Conservation (phyloP, 2,888 invertebrate genomes). For the Xanthostigma xanthostigma region DNA sequence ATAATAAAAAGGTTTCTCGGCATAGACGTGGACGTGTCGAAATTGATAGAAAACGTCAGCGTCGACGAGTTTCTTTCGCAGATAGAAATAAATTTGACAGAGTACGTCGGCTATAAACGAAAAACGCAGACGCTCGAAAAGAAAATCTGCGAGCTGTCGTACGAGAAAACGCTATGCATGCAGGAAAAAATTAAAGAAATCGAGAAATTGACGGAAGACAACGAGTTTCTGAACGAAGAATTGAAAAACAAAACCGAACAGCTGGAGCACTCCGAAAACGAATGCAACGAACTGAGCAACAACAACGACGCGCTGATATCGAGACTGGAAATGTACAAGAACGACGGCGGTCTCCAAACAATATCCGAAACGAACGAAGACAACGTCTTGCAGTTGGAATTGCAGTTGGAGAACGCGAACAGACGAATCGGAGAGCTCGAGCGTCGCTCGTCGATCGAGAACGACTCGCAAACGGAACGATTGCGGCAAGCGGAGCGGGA, state of each 20-base stretch:
- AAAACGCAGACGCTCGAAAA: conserved; percentile 41
- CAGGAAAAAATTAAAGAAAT: conserved; percentile 27
- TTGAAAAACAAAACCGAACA: conserved; percentile 22
- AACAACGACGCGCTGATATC: conserved; percentile 54
- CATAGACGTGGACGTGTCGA: no score
- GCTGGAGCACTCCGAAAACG: conserved; percentile 36
- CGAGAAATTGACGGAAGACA: conserved; percentile 24
- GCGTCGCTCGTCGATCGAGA: conserved; percentile 10
- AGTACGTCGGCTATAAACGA: conserved; percentile 39
- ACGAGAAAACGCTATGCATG: conserved; percentile 27
- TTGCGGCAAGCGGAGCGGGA: conserved; percentile 34
- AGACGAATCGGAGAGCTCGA: conserved; percentile 29
- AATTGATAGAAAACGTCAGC: conserved; percentile 4
- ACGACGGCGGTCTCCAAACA: conserved; percentile 48
- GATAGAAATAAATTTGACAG: conserved; percentile 26
- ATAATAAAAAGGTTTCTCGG: no score
- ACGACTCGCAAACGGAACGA: conserved; percentile 30
- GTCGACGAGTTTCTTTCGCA: no score
- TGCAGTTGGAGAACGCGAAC: conserved; percentile 39
- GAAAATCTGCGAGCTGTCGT: conserved; percentile 38
- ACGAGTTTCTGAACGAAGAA: conserved; percentile 25
- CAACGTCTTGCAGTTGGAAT: conserved; percentile 44
- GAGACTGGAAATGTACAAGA: conserved; percentile 47
- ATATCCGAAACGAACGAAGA: conserved; percentile 61
- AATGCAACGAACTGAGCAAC: conserved; percentile 49